Evolutionary conservation across 2,888 invertebrate species (phyloP), one percentile per base, ranked within the genome.

Genomic region (Aplocera efformata): DNA sequence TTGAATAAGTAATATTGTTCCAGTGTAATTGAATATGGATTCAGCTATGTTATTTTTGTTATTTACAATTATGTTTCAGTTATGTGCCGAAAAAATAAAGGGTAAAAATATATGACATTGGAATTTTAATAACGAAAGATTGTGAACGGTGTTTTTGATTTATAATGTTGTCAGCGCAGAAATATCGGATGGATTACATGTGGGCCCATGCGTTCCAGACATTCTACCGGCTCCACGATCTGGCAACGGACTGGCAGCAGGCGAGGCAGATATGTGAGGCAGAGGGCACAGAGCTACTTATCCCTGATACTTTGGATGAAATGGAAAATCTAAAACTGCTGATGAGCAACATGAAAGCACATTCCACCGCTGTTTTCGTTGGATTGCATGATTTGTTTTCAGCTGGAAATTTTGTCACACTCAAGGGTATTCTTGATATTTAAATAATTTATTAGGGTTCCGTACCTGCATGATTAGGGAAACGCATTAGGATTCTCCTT

Each of bases 111-210:
- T 42, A 44, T 41, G 28, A 26, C 35, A 40, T 42, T 42, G 42
- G 26, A 46, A 42, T 49, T 47, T 48, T 49, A 39, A 40, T 43
- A 33, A 35, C 23, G 23, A 40, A 41, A 45, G 20, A 36, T 34
- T 23, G 26, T 27, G 26, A 30, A 30, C 24, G 41, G 21, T 27
- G 24, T 42, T 46, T 17, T 28, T 43, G 42, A 46, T 48, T 40
- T 42, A 43, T 46, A 45, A 34, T 43, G 30, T 50, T 50, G 41
- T 38, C 49, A 74, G 74, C 66, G 17, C 65, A 70, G 50, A 68
- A 69, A 56, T 77, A 68, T 50, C 67, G 72, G 30, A 48, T 60
- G 57, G 75, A 73, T 46, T 75, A 74, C 44, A 66, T 74, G 71
- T 75, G 66, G 67, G 71, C 72, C 3, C 62, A 68, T 22, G 40